These are phyloP conservation scores for Eublepharis macularius DNA, from an alignment of 2,113 vertebrate genomes.

Conservation along the genomic window DNA sequence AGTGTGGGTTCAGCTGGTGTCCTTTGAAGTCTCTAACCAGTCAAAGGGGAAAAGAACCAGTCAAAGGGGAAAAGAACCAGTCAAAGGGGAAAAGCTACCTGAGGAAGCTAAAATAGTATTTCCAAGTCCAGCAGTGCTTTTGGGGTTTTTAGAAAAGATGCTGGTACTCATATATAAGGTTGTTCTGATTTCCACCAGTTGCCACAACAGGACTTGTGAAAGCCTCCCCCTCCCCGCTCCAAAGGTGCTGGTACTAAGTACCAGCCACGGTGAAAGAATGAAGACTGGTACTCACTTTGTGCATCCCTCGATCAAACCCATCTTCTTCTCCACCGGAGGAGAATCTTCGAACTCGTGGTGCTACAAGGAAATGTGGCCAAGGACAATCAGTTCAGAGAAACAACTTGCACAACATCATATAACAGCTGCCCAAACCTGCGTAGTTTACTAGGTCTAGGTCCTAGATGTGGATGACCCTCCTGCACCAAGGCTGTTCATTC, in stretches of 20 bases:
- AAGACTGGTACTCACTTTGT: slow-evolving; percentile 73
- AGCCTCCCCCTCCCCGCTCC: no score
- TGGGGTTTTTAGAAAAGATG: no score
- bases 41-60: background rate
- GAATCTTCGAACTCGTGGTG: slow-evolving; percentile 81
- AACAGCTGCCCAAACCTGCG: background rate
- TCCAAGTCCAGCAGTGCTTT: background rate
- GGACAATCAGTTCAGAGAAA: slow-evolving; percentile 8
- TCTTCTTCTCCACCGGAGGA: slow-evolving; percentile 86
- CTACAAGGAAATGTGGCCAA: slow-evolving; percentile 58
- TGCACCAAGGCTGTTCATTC: background rate
- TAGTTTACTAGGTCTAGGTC: background rate
- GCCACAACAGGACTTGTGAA: no score
- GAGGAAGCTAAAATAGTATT: background rate
- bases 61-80: background rate
- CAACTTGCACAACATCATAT: background rate
- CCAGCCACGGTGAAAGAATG: background rate
- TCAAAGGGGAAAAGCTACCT: background rate
- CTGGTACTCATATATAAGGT: no score
- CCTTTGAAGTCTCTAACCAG: background rate
- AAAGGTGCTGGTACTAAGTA: no score
- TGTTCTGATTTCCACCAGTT: no score
- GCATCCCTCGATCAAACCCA: slow-evolving; percentile 82
- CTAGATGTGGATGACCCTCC: background rate
- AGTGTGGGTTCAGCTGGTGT: accelerated